Percentiles rank a stretch among this genome's conserved stretches.
Evolutionary conservation across 23 tunicate species (phyloP).

Genomic region (Oikopleura dioica): DNA sequence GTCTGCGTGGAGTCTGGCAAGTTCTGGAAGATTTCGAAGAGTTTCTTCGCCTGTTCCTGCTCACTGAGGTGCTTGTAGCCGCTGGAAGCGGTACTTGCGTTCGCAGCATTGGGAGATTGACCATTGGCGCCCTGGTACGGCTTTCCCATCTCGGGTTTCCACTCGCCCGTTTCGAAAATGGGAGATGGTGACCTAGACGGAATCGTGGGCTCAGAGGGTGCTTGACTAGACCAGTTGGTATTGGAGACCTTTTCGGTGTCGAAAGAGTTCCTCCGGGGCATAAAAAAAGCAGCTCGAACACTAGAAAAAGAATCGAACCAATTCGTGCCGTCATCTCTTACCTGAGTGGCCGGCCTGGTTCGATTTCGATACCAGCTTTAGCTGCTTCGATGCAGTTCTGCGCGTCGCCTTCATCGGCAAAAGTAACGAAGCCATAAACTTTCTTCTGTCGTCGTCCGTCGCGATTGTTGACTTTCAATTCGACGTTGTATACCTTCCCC

Average conservation of each 20-base stretch:
- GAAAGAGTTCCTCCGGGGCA: not conserved
- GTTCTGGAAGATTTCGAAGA: not conserved
- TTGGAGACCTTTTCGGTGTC: not conserved
- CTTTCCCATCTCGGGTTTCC: not conserved
- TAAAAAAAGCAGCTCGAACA: not conserved
- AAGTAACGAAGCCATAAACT: not conserved
- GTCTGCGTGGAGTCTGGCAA: not conserved
- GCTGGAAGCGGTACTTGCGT: too few relatives aligned
- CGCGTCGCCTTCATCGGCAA: not conserved
- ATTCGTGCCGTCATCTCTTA: too few relatives aligned
- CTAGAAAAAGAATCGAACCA: too few relatives aligned
- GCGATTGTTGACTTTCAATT: not conserved
- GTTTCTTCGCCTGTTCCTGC: not conserved
- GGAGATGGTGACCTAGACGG: not conserved
- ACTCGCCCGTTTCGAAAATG: not conserved
- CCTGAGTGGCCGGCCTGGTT: not conserved
- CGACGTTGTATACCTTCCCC: not conserved
- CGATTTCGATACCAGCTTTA: not conserved
- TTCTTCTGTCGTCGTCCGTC: not conserved
- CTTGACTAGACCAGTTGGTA: not conserved
- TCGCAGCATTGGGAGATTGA: too few relatives aligned
- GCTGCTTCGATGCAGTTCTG: not conserved
- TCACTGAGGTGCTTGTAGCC: not conserved
- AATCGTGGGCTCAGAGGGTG: not conserved
- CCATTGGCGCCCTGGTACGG: not conserved